Evolutionary conservation across 2,113 vertebrate species (phyloP).

Genomic region (Istiophorus platypterus): DNA sequence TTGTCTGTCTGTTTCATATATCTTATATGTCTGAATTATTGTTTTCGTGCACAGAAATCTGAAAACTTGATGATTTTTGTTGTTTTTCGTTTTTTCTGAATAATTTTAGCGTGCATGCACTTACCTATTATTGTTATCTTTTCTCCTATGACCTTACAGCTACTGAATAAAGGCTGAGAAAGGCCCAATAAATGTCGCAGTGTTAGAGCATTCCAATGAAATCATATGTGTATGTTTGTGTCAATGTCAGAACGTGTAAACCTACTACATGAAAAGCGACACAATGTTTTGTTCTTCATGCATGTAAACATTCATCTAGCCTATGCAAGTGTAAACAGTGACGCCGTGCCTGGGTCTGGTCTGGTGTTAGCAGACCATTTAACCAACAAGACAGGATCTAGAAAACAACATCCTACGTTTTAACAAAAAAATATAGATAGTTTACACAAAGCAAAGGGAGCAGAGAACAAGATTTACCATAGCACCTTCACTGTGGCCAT

Average conservation of each 20-base stretch:
- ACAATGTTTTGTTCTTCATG: conserved; percentile 67
- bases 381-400: conserved; percentile 21
- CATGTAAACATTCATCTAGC: conserved; percentile 69
- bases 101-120: conserved; percentile 44
- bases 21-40: conserved; percentile 39
- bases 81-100: conserved; percentile 12
- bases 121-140: conserved; percentile 4
- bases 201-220: conserved; percentile 31
- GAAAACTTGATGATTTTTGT: not conserved
- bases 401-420: conserved; percentile 19
- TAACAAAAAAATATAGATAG: not conserved
- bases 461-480: conserved; percentile 3
- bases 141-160: conserved; percentile 17
- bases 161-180: not conserved
- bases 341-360: conserved; percentile 14
- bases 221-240: conserved; percentile 10
- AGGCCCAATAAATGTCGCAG: conserved; percentile 23
- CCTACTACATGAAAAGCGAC: conserved; percentile 16
- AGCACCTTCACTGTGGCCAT: not conserved
- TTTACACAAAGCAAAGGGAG: conserved; percentile 3
- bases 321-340: conserved; percentile 63
- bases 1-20: not conserved
- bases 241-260: conserved; percentile 16
- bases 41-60: conserved; percentile 47
- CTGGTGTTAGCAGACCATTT: not conserved